These are phyloP conservation scores for Odontothrips loti DNA, from an alignment of 2,888 invertebrate genomes.

Conservation along the genomic window DNA sequence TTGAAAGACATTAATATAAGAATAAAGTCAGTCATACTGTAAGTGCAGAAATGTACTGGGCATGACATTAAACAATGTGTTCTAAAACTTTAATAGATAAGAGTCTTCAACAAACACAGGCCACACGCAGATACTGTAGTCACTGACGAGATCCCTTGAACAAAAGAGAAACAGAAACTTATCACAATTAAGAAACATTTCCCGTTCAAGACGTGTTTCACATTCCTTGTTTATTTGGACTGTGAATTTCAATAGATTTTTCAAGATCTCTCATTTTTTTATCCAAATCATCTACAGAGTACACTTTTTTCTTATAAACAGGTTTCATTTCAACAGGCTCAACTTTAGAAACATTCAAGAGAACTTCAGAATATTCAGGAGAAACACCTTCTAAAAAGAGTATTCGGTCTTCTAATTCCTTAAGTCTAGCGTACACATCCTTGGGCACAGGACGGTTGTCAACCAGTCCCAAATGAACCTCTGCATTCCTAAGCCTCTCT, in stretches of 20 bases:
- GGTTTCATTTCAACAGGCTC: background rate
- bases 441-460: conserved; percentile 52
- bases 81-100: no score
- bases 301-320: background rate
- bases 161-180: background rate
- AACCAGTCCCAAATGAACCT: conserved; percentile 55
- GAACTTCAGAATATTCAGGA: conserved; percentile 66
- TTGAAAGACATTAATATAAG: no score
- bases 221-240: no score
- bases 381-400: conserved; percentile 69
- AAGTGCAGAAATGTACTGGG: no score
- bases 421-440: conserved; percentile 65
- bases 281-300: conserved; percentile 8
- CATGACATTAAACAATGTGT: no score
- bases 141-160: background rate
- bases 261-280: conserved; percentile 21
- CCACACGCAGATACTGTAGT: background rate
- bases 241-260: background rate
- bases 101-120: no score
- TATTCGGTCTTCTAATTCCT: conserved; percentile 69
- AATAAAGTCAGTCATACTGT: no score
- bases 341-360: conserved; percentile 25
- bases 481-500: conserved; percentile 62
- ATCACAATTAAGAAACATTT: background rate
- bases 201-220: background rate